A percentile compares a stretch with the other conserved stretches of the same genome.
phyloP scores from a whole-genome alignment of 1,140 invertebrate genomes.

The Ceratosolen fusciceps region DNA sequence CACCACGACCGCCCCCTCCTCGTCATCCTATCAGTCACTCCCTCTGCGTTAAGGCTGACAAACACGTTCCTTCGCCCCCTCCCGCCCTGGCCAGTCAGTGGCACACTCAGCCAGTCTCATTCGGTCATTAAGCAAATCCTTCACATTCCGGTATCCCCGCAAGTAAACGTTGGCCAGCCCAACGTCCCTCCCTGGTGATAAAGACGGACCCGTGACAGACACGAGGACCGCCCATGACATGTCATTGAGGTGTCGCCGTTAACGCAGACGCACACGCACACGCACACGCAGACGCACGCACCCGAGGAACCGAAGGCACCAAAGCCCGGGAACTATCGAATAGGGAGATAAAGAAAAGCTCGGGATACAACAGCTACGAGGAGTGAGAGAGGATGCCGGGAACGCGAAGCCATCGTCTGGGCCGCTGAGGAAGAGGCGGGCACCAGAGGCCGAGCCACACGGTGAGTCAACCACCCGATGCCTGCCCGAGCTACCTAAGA shows the following conservation, averaged over 20 bases:
- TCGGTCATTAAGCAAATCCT: background rate
- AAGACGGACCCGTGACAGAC: slow-evolving; percentile 1
- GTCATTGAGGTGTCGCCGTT: slow-evolving; percentile 16
- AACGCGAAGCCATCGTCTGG: background rate
- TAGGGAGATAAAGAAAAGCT: background rate
- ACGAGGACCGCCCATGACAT: background rate
- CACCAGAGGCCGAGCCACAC: background rate
- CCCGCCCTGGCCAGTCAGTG: background rate
- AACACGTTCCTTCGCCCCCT: too few species aligned
- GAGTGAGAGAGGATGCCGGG: slow-evolving; percentile 22
- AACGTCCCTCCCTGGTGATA: slow-evolving; percentile 8
- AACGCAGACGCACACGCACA: slow-evolving; percentile 5
- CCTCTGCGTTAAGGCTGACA: too few species aligned
- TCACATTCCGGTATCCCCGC: background rate
- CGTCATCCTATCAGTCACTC: too few species aligned
- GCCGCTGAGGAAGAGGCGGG: background rate
- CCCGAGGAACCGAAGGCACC: background rate
- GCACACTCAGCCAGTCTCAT: background rate
- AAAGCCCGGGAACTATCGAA: background rate
- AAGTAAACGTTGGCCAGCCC: background rate
- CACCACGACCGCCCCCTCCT: too few species aligned
- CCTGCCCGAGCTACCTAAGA: background rate
- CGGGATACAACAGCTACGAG: background rate
- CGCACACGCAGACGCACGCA: background rate
- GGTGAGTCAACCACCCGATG: background rate